Base-by-base conservation (phyloP, 2,888 invertebrate genomes). In the Frankliniella intonsa region DNA sequence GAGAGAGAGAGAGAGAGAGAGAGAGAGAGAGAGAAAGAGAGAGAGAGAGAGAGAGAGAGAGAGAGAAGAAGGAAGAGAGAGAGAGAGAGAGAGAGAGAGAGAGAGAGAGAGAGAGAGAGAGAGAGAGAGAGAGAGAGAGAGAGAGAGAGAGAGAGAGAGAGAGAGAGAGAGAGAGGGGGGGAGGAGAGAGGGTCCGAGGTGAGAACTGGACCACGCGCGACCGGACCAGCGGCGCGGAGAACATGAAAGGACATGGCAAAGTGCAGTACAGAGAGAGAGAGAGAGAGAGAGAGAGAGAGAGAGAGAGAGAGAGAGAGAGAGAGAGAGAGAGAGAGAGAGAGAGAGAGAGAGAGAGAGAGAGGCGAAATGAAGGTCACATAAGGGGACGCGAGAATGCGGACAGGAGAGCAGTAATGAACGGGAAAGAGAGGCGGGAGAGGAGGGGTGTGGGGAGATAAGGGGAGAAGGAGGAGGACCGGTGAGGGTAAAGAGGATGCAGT, bases 21-120 rank as follows among this genome's bases (percentile, higher is more conserved):
- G 38, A 38, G 38, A 5, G 38, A 55, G 55, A 55, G 14, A 14
- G 55, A 5, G 17, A 14, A 14, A 19, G 19, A 19, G 19, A 55
- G 19, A 55, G 38, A 38, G 38, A 38, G 38, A 38, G 38, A 38
- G 38, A 38, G 38, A 38, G 38, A 38, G 38, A 38, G 38, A 38
- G 38, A 38, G 38, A 38, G 38, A 38, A 12, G 12, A 12, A 25
- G 25, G 0, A 0, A n/a, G 69, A 69, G 22, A 22, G 69, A 69
- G 69, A 69, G 69, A 69, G 69, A 69, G 69, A 69, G 69, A 69
- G 22, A 22, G 69, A 69, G 22, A 69, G 69, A 69, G 69, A 69
- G 22, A 69, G 69, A 69, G 69, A 69, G 69, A 69, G 22, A 69
- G 69, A 69, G 69, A 69, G 69, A 69, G 69, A 69, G 69, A 69